A percentile compares a stretch with the other conserved stretches of the same genome.
Evolutionary conservation across 2,797 vertebrate genomes (phyloP).

Genomic region (Enteromius trimaculatus): DNA sequence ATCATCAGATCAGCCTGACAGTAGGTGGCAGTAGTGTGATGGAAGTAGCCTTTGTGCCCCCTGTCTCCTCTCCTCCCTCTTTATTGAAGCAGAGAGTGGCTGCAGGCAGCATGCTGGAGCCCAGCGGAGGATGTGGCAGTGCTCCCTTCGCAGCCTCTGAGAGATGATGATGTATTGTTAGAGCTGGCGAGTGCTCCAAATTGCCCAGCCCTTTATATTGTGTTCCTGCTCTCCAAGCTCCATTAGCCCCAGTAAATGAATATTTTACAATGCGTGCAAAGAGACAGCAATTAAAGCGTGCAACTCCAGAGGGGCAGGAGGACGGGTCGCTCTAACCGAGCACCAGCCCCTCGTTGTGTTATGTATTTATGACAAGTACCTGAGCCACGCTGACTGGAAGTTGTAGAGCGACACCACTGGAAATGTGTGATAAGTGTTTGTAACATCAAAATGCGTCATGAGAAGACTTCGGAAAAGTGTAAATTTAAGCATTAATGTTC

Average conservation of each 20-base stretch:
- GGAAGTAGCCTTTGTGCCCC: slow-evolving; percentile 69
- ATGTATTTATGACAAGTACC: slow-evolving; percentile 61
- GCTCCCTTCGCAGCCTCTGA: slow-evolving; percentile 37
- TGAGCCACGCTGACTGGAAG: slow-evolving; percentile 48
- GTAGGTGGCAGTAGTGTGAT: slow-evolving; percentile 91
- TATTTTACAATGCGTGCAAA: slow-evolving; percentile 69
- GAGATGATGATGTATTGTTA: slow-evolving; percentile 60
- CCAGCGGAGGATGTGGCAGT: slow-evolving; percentile 38
- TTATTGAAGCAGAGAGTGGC: slow-evolving; percentile 3
- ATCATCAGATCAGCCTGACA: slow-evolving; percentile 65
- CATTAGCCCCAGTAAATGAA: slow-evolving; percentile 69
- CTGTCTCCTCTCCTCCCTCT: slow-evolving; percentile 23
- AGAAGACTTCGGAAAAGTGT: background rate
- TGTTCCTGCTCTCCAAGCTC: slow-evolving; percentile 67
- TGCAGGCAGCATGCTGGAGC: slow-evolving; percentile 31
- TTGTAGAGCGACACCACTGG: slow-evolving; percentile 31
- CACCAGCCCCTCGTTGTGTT: slow-evolving; percentile 51
- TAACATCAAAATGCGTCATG: background rate
- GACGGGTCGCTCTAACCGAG: slow-evolving; percentile 44
- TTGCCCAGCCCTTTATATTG: slow-evolving; percentile 67
- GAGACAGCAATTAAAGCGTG: slow-evolving; percentile 69
- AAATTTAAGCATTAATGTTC: background rate
- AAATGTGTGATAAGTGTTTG: slow-evolving; percentile 21
- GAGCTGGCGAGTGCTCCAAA: slow-evolving; percentile 62
- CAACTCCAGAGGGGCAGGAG: slow-evolving; percentile 55